Conservation (phyloP, 2,113 vertebrate species). For the Corythornis cristatus region DNA sequence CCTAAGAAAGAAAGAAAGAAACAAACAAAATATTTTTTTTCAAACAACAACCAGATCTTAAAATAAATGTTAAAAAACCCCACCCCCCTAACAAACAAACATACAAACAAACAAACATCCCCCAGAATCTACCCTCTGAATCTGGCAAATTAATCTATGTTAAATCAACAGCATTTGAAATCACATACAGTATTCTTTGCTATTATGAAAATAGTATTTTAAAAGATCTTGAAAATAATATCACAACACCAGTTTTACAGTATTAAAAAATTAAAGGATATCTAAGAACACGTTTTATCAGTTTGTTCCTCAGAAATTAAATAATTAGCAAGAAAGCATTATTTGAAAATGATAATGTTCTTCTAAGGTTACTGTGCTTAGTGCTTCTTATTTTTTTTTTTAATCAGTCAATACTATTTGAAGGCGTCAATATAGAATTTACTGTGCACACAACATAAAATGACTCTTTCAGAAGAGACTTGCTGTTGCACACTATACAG, state of each 20-base stretch:
- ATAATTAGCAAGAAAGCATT: conserved; percentile 41
- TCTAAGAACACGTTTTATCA: not conserved
- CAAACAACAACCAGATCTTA: not conserved
- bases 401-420: conserved; percentile 84
- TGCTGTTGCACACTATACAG: conserved; percentile 82
- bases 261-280: conserved; percentile 31
- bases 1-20: not conserved
- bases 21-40: not conserved
- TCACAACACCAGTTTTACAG: not conserved
- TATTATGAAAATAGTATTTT: conserved; percentile 28
- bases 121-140: not conserved
- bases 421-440: conserved; percentile 84
- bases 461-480: conserved; percentile 80
- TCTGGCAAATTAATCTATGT: not conserved
- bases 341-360: conserved; percentile 36
- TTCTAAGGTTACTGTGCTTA: conserved; percentile 51
- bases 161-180: not conserved
- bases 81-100: not conserved
- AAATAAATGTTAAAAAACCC: not conserved
- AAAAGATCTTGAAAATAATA: not conserved
- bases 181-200: not conserved
- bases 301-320: conserved; percentile 43
- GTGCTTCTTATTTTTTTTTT: conserved; percentile 66
- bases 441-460: conserved; percentile 83
- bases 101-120: not conserved